These are phyloP conservation scores for Itoplectis maculator DNA, from an alignment of 2,888 invertebrate genomes.

Conservation along the genomic window DNA sequence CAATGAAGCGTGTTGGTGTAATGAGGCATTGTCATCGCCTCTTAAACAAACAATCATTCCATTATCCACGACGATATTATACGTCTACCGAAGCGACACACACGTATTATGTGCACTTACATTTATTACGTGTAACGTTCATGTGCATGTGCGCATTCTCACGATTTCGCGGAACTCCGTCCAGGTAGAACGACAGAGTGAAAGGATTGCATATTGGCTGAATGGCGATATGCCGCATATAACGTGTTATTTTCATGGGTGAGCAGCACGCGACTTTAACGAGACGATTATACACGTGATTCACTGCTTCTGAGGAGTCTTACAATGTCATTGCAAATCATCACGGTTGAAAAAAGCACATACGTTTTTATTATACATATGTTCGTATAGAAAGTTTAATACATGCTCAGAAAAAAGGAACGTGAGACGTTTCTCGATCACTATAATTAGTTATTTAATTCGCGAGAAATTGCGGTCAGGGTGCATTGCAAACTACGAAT, in stretches of 20 bases:
- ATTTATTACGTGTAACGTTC: conserved; percentile 1
- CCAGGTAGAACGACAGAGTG: conserved; percentile 65
- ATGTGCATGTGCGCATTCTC: conserved; percentile 57
- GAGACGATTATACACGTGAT: conserved; percentile 54
- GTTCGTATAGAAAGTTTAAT: background rate
- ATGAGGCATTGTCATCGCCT: conserved; percentile 62
- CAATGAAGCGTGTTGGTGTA: conserved; percentile 53
- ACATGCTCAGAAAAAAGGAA: too few species aligned
- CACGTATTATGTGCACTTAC: conserved; percentile 7
- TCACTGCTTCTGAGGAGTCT: conserved; percentile 34
- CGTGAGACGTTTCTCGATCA: background rate
- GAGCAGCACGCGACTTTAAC: conserved; percentile 62
- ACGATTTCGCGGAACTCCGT: conserved; percentile 59
- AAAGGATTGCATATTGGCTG: conserved; percentile 61
- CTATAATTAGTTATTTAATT: too few species aligned
- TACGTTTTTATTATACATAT: background rate
- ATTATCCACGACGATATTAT: conserved; percentile 43
- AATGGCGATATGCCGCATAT: conserved; percentile 45
- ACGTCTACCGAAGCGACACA: conserved; percentile 26
- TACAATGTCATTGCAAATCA: conserved; percentile 37
- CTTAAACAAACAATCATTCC: conserved; percentile 59
- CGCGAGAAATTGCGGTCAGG: too few species aligned
- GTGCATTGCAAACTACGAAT: too few species aligned
- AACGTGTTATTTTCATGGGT: conserved; percentile 59
- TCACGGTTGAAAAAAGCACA: conserved; percentile 7